phyloP scores from a whole-genome alignment of 2,888 invertebrate species.

The Drosophila aldrichi region DNA sequence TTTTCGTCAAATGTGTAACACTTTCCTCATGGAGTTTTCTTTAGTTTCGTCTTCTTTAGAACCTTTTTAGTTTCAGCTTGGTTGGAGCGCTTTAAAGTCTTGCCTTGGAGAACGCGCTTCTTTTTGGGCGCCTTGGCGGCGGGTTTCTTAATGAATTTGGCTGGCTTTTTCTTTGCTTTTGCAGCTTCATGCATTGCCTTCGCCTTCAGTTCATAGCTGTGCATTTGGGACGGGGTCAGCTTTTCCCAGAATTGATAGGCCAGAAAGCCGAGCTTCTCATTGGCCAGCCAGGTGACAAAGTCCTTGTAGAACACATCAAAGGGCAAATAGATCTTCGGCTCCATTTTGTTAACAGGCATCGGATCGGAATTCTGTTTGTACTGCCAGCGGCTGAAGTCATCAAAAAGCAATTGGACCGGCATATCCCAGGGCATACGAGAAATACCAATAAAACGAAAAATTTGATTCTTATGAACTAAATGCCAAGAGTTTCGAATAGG shows the following conservation, averaged over 20 bases:
- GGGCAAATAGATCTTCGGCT: neutral
- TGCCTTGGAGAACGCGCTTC: neutral
- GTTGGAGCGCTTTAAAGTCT: neutral
- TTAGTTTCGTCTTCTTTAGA: neutral
- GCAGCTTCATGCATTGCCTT: neutral
- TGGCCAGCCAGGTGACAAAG: conserved; percentile 13
- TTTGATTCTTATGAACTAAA: neutral
- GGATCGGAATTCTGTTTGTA: neutral
- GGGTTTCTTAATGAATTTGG: neutral
- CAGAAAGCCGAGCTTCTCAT: neutral
- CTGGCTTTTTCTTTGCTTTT: no score
- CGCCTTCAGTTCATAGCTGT: neutral
- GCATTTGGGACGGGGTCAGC: neutral
- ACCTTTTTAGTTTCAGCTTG: no score
- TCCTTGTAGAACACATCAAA: conserved; percentile 13
- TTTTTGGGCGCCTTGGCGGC: neutral
- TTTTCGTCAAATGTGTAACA: neutral
- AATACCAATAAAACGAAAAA: neutral
- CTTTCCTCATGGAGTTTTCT: neutral
- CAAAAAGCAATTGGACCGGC: neutral
- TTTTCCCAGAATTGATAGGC: conserved; percentile 11
- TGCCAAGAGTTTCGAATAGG: neutral
- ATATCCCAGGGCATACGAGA: neutral
- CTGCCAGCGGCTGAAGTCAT: conserved; percentile 1
- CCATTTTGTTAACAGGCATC: accelerated